A percentile compares a stretch with the other conserved stretches of the same genome.
Evolutionary conservation across 2,797 vertebrate species (phyloP).

Genomic region (Brotula barbata): DNA sequence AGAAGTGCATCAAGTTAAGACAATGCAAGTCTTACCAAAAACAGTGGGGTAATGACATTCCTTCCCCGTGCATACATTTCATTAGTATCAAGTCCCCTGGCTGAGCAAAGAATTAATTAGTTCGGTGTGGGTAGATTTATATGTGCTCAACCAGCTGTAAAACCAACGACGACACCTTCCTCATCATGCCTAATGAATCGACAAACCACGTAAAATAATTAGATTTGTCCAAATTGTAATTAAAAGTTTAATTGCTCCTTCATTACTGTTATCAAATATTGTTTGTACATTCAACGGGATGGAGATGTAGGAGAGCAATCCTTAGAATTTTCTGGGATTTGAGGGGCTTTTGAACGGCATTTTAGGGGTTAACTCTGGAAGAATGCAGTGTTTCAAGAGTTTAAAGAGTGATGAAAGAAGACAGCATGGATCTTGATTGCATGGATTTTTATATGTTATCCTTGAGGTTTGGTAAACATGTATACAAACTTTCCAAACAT

Average conservation of each 20-base stretch:
- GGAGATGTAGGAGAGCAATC: neutral
- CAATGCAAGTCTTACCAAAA: neutral
- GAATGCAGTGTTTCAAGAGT: neutral
- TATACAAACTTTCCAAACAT: neutral
- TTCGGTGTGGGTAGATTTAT: neutral
- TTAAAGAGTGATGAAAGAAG: slow-evolving; percentile 13
- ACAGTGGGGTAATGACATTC: neutral
- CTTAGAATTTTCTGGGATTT: neutral
- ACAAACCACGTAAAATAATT: neutral
- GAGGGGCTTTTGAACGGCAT: no score
- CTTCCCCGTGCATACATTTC: neutral
- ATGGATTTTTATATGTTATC: slow-evolving; percentile 45
- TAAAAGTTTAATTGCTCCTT: neutral
- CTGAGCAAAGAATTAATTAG: neutral
- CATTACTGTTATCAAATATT: neutral
- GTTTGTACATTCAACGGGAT: neutral
- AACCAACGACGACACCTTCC: neutral
- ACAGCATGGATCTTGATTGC: slow-evolving; percentile 3
- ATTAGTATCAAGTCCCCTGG: neutral
- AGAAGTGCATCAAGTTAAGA: neutral
- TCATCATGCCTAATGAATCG: neutral
- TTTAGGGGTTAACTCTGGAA: neutral
- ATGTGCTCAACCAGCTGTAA: slow-evolving; percentile 5
- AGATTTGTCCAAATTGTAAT: neutral
- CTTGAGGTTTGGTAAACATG: neutral